Evolutionary conservation across 1,140 invertebrate species (phyloP).

Genomic region (Rhopalosiphum maidis): DNA sequence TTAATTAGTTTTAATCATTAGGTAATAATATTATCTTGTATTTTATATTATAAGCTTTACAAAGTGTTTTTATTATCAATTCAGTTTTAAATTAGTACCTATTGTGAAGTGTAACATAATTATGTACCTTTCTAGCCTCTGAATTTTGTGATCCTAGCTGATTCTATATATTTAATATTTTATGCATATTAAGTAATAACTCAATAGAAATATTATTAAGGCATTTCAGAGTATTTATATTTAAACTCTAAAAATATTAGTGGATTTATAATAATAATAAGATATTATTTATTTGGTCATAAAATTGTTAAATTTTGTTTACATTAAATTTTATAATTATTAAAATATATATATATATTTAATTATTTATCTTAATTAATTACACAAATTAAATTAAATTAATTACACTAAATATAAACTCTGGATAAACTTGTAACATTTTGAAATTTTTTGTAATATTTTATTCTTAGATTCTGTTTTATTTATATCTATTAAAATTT

Average conservation of each 20-base stretch:
- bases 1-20: background rate
- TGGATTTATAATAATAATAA: background rate
- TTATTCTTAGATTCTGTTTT: background rate
- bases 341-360: too few relatives aligned
- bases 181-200: background rate
- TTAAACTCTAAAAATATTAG: background rate
- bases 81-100: background rate
- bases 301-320: background rate
- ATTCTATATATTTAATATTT: background rate
- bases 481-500: background rate
- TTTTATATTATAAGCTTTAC: background rate
- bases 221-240: background rate
- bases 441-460: background rate
- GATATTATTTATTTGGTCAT: background rate
- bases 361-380: too few relatives aligned
- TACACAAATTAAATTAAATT: too few relatives aligned
- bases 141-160: background rate
- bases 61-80: background rate
- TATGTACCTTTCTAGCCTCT: background rate
- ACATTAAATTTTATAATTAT: too few relatives aligned
- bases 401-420: background rate
- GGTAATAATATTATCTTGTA: background rate
- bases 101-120: background rate
- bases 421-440: background rate
- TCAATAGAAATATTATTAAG: background rate